Conservation (phyloP, 2,797 vertebrate species). For the Enteromius paludinosus region DNA sequence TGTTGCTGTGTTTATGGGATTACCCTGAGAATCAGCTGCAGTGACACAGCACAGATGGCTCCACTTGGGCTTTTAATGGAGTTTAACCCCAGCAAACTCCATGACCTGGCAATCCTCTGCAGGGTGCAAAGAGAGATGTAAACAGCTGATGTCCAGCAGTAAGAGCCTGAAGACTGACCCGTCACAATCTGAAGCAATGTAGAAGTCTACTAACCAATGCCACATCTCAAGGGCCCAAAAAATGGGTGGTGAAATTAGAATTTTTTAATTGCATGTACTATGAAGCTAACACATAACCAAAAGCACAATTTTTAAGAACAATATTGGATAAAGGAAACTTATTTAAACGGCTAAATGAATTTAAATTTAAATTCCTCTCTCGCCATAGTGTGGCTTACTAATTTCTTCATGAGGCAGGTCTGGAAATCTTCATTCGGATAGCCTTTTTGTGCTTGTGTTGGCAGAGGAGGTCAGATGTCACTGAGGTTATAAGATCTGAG, state of each 20-base stretch:
- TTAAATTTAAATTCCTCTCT: not conserved
- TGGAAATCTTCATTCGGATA: not conserved
- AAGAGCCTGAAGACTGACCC: conserved; percentile 37
- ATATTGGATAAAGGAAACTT: too few relatives aligned
- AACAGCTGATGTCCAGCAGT: conserved; percentile 42
- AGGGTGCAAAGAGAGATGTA: not conserved
- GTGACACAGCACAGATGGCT: conserved; percentile 45
- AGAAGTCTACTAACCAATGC: not conserved
- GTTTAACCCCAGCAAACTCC: conserved; percentile 46
- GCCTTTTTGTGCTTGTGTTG: not conserved
- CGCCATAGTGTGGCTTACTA: too few relatives aligned
- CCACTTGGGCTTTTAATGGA: conserved; percentile 36
- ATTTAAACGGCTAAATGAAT: not conserved
- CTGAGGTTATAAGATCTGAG: not conserved
- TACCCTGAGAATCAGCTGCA: not conserved
- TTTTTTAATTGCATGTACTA: not conserved
- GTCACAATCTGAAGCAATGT: not conserved
- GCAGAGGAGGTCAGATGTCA: conserved; percentile 2
- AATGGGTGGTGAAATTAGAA: not conserved
- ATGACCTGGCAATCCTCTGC: conserved; percentile 32
- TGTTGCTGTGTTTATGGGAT: not conserved
- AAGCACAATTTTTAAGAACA: not conserved
- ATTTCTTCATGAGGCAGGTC: too few relatives aligned
- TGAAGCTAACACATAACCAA: not conserved
- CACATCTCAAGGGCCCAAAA: not conserved